Conservation (phyloP, 2,888 invertebrate genomes). For the Clivina fossor region DNA sequence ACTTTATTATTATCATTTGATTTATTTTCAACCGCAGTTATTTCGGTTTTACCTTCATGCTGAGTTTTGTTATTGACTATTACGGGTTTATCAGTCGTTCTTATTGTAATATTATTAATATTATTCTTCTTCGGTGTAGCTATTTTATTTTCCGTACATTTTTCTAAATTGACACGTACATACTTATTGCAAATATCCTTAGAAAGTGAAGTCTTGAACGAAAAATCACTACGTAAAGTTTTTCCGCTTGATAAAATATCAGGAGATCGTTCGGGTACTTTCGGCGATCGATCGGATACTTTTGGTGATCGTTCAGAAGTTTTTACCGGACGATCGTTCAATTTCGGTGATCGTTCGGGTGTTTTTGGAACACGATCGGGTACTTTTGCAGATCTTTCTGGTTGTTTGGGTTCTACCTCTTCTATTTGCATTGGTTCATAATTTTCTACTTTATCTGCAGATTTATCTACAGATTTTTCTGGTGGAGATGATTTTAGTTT, state of each 20-base stretch:
- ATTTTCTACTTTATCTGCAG: background rate
- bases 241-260: constrained; percentile 33
- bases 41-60: constrained; percentile 16
- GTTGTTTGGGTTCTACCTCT: constrained; percentile 5
- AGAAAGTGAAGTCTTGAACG: constrained; percentile 37
- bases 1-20: too few species aligned
- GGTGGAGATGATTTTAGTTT: constrained; percentile 11
- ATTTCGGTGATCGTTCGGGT: constrained; percentile 1
- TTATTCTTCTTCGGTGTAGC: constrained; percentile 14
- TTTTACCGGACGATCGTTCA: constrained; percentile 23
- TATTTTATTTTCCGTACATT: constrained; percentile 23
- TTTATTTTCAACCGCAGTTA: constrained; percentile 19
- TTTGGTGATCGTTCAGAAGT: constrained; percentile 17
- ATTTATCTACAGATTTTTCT: constrained; percentile 18
- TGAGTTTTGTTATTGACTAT: background rate
- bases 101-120: constrained; percentile 5
- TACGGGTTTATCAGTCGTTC: background rate
- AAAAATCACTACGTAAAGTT: constrained; percentile 40
- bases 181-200: constrained; percentile 33
- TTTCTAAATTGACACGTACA: constrained; percentile 22
- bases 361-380: background rate
- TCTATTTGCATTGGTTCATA: background rate
- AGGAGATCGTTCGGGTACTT: constrained; percentile 8
- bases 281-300: background rate
- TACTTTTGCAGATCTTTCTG: constrained; percentile 1